Evolutionary conservation across 1,140 invertebrate genomes (phyloP).

Genomic region (Polyergus mexicanus): DNA sequence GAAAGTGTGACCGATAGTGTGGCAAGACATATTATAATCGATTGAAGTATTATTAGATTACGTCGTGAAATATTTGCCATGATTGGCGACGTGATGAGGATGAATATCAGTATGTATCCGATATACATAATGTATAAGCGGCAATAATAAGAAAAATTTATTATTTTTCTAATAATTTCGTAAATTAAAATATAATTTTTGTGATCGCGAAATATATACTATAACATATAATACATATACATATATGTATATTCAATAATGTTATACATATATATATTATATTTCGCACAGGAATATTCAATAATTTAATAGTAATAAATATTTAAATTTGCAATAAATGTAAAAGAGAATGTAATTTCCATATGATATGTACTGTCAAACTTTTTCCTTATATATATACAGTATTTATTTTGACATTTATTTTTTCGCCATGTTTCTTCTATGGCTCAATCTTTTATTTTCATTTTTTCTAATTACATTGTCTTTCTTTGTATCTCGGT

Average conservation of each 20-base stretch:
- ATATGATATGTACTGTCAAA: no score
- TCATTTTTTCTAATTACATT: background rate
- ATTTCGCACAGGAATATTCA: no score
- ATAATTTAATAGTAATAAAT: no score
- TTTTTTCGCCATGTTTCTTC: background rate
- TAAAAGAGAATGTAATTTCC: no score
- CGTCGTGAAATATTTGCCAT: slow-evolving; percentile 10
- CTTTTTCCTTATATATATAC: no score
- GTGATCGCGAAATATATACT: no score
- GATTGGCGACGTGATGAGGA: slow-evolving; percentile 6
- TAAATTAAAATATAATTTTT: no score
- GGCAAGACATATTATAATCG: background rate
- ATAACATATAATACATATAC: no score
- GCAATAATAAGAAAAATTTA: slow-evolving; percentile 14
- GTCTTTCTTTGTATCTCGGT: background rate
- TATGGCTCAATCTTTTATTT: background rate
- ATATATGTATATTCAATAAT: no score
- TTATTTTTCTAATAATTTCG: slow-evolving; percentile 3
- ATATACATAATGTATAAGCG: slow-evolving; percentile 2
- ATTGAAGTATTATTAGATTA: slow-evolving; percentile 46
- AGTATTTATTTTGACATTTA: background rate
- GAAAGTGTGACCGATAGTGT: background rate
- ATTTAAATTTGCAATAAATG: no score
- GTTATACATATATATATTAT: no score
- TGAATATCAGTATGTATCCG: slow-evolving; percentile 2